Conservation (phyloP, 2,113 vertebrate genomes). For the Hypocryptadius cinnamomeus region DNA sequence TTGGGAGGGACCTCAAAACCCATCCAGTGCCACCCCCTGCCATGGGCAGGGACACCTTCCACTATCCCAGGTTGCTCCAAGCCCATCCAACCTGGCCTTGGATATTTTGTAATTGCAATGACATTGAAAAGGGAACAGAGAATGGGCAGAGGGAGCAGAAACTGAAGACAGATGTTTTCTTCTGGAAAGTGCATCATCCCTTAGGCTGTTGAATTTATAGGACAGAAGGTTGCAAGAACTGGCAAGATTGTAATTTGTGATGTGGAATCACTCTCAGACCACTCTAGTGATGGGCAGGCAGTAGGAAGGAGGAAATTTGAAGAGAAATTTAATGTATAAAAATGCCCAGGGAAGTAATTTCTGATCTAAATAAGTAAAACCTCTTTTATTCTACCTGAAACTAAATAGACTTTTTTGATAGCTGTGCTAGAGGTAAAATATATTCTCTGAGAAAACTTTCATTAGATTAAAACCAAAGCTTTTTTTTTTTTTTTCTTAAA, state of each 20-base stretch:
- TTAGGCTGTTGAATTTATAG: background rate
- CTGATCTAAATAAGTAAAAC: background rate
- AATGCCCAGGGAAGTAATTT: background rate
- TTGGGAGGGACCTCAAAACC: background rate
- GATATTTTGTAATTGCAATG: background rate
- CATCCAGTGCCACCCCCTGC: background rate
- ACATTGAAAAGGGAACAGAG: background rate
- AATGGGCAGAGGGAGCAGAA: background rate
- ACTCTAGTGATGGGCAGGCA: background rate
- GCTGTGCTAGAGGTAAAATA: background rate
- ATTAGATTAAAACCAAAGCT: background rate
- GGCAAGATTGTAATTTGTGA: background rate
- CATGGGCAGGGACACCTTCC: background rate
- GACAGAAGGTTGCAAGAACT: background rate
- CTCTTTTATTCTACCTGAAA: background rate
- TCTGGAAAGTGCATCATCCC: background rate
- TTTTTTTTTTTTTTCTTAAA: background rate
- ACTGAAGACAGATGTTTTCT: background rate
- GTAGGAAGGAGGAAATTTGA: background rate
- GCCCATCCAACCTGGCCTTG: background rate
- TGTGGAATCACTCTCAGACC: background rate
- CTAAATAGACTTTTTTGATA: background rate
- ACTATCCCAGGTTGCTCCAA: background rate
- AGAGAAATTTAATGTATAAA: background rate
- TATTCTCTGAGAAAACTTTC: background rate